Evolutionary conservation across 1,140 invertebrate genomes (phyloP), one percentile per base, ranked within the genome.

Genomic region (Araneus ventricosus): DNA sequence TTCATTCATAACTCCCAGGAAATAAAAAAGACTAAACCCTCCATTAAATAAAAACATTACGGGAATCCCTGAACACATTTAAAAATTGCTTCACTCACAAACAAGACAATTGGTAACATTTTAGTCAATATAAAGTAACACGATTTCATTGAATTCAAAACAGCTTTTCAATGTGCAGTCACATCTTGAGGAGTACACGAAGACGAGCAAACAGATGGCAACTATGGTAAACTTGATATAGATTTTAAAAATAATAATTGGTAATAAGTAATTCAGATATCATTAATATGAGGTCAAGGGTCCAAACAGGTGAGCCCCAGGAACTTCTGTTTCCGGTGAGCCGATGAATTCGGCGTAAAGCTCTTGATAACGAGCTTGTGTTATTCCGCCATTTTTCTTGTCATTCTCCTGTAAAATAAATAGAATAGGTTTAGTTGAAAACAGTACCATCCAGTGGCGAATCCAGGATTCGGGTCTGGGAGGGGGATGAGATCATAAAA

Each of bases 331-430:
- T 90, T 97, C 97, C 22, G 97, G 96, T 95, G 98, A 97, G 30
- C 97, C 97, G 70, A 98, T 96, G 95, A 97, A 98, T 95, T 97
- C 96, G 0, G 97, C 97, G 94, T 98, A 98, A 0, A 98, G 96
- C 95, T 98, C 97, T 95, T 98, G 97, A 95, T 98, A 98, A 94
- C 97, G 96, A 0, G 97, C 96, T 70, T 98, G 95, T 7, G 96
- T 97, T 22, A 98, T 95, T 37, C 97, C 97, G 52, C 97, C 97
- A 94, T 96, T 96, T 96, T 96, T 97, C 95, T 97, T 96, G 95
- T 98, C 97, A 87, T 97, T 97, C 94, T 98, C 97, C 97, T 98
- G 95, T 30, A 95, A 96, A 94, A 67, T 92, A 94, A 94, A 61
- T 1, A 37, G 6, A 14, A 34, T 17, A 34, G 1, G 17, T 17